Evolutionary conservation across 2,888 invertebrate genomes (phyloP), one percentile per base, ranked within the genome.

Genomic region (Stenichneumon culpator): DNA sequence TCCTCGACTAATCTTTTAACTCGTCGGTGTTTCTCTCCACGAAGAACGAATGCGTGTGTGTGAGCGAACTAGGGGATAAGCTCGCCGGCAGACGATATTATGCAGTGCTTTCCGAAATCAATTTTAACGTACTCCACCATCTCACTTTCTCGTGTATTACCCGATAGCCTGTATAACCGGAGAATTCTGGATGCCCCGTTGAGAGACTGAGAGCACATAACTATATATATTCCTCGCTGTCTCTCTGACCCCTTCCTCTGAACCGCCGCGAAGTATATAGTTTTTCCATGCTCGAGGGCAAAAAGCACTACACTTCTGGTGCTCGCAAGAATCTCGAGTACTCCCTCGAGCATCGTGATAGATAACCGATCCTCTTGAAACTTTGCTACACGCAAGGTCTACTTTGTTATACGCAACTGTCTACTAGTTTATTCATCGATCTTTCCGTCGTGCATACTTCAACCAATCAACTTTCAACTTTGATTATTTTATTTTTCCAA

Each of bases 41-140:
- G 28, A 28, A 25, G 60, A 16, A 16, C 25, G n/a, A 28, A 5
- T 60, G 60, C 16, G 60, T 60, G 7, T 32, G 16, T 28, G 9
- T 28, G 32, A 14, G 60, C 5, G 11, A 19, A 32, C 28, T 73
- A 19, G 39, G 9, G 68, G 44, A 52, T 69, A 54, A 81, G 44
- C 73, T 57, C 54, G 50, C 39, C 47, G 54, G 52, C 50, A 44
- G 67, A 28, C 67, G 32, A 78, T 81, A 81, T 81, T 68, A 75
- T 69, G 77, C 73, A 47, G 52, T 44, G 82, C 82, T 79, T 70
- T 70, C 57, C 19, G 65, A 65, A 84, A 84, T 82, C 81, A 82
- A 82, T 84, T 82, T 74, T 63, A 73, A 68, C 73, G 79, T 44
- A 44, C 68, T 69, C 72, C 47, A 47, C 73, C 63, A 47, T 32